Evolutionary conservation across 2,113 vertebrate species (phyloP).

Genomic region (Channa maculata): DNA sequence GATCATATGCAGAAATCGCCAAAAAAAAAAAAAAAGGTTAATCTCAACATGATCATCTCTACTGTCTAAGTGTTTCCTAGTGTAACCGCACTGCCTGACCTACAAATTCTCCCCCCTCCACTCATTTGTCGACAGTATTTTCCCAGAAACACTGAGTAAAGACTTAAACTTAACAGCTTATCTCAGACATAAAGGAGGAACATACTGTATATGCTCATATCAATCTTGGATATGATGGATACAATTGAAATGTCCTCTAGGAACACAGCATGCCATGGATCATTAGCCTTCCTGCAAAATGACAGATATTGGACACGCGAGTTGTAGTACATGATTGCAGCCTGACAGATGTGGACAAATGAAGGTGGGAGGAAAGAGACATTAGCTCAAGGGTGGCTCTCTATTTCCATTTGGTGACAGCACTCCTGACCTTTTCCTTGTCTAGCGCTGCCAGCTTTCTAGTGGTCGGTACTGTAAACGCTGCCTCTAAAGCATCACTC

Average conservation of each 20-base stretch:
- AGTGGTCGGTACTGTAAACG: constrained; percentile 48
- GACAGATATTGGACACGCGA: constrained; percentile 61
- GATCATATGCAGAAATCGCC: no score
- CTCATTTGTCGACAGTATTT: not conserved
- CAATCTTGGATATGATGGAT: constrained; percentile 51
- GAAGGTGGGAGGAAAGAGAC: constrained; percentile 19
- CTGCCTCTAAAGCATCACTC: constrained; percentile 55
- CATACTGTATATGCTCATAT: constrained; percentile 15
- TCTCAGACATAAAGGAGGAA: not conserved
- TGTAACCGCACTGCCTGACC: not conserved
- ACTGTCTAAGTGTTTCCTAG: no score
- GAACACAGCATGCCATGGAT: constrained; percentile 49
- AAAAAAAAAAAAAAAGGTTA: no score
- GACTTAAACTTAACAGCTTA: not conserved
- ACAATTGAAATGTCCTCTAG: constrained; percentile 35
- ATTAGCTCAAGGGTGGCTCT: constrained; percentile 22
- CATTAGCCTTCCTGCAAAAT: constrained; percentile 67
- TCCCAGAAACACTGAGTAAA: not conserved
- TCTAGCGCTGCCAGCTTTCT: constrained; percentile 21
- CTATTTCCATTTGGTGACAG: constrained; percentile 12
- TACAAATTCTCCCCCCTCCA: not conserved
- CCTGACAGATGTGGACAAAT: constrained; percentile 42
- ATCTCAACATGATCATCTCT: no score
- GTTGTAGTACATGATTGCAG: constrained; percentile 13
- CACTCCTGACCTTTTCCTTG: constrained; percentile 31